phyloP scores from a whole-genome alignment of 1,140 invertebrate species.

The Conus ventricosus region DNA sequence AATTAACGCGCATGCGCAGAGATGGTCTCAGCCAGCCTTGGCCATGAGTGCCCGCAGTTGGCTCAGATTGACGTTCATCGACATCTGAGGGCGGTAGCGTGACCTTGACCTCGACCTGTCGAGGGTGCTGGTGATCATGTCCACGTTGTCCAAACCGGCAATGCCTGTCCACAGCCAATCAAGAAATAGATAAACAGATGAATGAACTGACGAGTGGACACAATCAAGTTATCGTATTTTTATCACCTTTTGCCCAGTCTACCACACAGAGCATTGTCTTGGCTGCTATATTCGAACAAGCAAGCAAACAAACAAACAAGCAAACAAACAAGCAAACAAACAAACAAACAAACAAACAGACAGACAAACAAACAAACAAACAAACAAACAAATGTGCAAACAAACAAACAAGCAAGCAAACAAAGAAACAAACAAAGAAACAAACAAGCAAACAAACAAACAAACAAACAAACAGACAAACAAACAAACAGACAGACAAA shows the following conservation, averaged over 20 bases:
- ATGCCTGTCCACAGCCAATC: slow-evolving; percentile 5
- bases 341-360: neutral
- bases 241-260: too few relatives aligned
- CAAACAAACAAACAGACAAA: neutral
- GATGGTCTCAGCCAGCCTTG: slow-evolving; percentile 4
- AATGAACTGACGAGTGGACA: neutral
- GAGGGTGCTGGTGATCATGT: slow-evolving; percentile 35
- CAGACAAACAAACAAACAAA: too few relatives aligned
- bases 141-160: slow-evolving; percentile 35
- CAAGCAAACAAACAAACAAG: neutral
- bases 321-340: neutral
- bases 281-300: neutral
- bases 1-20: slow-evolving; percentile 10
- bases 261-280: too few relatives aligned
- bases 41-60: slow-evolving; percentile 32
- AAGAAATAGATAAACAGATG: neutral
- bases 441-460: too few relatives aligned
- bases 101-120: slow-evolving; percentile 29
- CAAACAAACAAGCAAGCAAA: too few relatives aligned
- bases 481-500: neutral
- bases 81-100: slow-evolving; percentile 13
- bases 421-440: too few relatives aligned
- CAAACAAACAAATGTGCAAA: too few relatives aligned
- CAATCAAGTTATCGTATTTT: too few relatives aligned
- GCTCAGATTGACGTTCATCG: neutral